Evolutionary conservation across 64 coral and sea anemone genomes (phyloP).

Genomic region (Stichodactyla mertensii): DNA sequence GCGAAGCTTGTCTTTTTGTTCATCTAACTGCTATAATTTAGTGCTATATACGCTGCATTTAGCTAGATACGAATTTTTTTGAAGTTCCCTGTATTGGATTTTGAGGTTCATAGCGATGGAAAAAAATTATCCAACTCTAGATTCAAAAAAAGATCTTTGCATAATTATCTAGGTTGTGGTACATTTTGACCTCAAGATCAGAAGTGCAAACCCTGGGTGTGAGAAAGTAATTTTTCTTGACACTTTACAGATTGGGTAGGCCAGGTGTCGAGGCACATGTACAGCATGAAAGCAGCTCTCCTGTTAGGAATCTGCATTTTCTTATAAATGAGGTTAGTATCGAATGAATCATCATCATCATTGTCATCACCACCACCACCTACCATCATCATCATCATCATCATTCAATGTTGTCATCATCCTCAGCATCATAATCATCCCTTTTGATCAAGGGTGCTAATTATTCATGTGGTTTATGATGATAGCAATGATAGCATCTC

Average conservation of each 20-base stretch:
- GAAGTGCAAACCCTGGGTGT: neutral
- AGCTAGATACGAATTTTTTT: neutral
- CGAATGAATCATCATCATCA: neutral
- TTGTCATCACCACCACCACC: too few relatives aligned
- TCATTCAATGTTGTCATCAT: too few relatives aligned
- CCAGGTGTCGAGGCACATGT: constrained; percentile 85
- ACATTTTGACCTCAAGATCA: neutral
- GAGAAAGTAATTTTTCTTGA: neutral
- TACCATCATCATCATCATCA: too few relatives aligned
- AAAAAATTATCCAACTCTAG: neutral
- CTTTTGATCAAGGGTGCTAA: too few relatives aligned
- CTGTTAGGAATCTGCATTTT: constrained; percentile 68
- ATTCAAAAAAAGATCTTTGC: neutral
- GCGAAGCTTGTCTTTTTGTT: neutral
- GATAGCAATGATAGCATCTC: too few relatives aligned
- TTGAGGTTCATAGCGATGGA: too few relatives aligned
- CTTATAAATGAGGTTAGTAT: constrained; percentile 91
- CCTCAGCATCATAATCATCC: too few relatives aligned
- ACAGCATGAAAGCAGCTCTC: constrained; percentile 60
- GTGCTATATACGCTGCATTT: neutral
- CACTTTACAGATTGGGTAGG: constrained; percentile 56
- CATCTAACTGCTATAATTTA: neutral
- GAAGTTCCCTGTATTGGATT: neutral
- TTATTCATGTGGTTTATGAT: too few relatives aligned
- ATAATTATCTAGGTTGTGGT: neutral